Base-by-base conservation (phyloP, 2,797 vertebrate genomes). In the Novumbra hubbsi region DNA sequence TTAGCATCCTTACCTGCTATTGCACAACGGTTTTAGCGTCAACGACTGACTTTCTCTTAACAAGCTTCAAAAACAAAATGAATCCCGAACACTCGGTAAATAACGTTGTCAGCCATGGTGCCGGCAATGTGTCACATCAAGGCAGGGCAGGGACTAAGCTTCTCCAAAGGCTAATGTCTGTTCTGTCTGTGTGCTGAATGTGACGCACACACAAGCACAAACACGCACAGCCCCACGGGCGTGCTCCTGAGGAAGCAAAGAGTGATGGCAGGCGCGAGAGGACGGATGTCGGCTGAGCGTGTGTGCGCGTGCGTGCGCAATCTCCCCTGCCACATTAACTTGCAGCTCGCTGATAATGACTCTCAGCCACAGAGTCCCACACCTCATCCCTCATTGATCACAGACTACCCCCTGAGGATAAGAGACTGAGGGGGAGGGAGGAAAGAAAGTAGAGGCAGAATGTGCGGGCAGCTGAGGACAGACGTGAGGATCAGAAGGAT, bases 281-380 rank as follows among this genome's bases (percentile, higher is more conserved):
- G 38, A n/a, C 72, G 55, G 32, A 55, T 27, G 65, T 41, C 34
- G 6, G 4, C 48, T 60, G 17, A 34, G 6, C 17, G 14, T 16
- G 28, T 73, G 76, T 52, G 65, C 12, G 48, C 2, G 65, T 17
- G 28, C 71, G 73, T 68, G 55, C 48, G 17, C 55, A 63, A 50
- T 55, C 60, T 65, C 50, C 68, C 38, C 66, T 70, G 77, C 78
- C 76, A 55, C 71, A 77, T 85, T 80, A 74, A 78, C 72, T 78
- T 77, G 74, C 77, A 75, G 82, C 34, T 73, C 76, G 70, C 80
- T 80, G 78, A 72, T 82, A 84, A 84, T 84, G 80, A 74, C 28
- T 76, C 67, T 69, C 74, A 75, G 80, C 79, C 82, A 73, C 81
- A 80, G 68, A 80, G 73, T 75, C 77, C 79, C 78, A 84, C 73